These are phyloP conservation scores for Florisuga fusca DNA, from an alignment of 2,797 vertebrate species.

Conservation along the genomic window DNA sequence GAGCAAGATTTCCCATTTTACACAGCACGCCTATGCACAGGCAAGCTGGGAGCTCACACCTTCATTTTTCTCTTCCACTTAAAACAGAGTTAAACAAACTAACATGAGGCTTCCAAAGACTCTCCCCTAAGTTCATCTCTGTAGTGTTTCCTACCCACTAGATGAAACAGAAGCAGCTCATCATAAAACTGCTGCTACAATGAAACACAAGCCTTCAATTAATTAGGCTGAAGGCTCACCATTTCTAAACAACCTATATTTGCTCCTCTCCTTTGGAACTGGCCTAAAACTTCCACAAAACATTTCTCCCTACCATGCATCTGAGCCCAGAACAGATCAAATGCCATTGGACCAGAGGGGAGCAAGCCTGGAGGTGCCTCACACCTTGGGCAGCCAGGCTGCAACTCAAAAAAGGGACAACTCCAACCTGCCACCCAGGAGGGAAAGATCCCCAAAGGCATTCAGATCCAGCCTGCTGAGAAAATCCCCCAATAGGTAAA, in stretches of 20 bases:
- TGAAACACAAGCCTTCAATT: background rate
- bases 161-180: background rate
- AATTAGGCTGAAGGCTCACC: background rate
- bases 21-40: fast-evolving
- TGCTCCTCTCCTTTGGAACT: background rate
- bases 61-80: background rate
- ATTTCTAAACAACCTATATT: background rate
- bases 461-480: background rate
- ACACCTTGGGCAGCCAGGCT: background rate
- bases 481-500: background rate
- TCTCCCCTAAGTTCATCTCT: background rate
- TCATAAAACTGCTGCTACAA: fast-evolving
- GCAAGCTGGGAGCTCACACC: background rate
- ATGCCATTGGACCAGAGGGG: background rate
- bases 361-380: background rate
- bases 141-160: background rate
- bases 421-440: background rate
- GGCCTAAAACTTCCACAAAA: background rate
- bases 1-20: background rate
- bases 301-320: fast-evolving
- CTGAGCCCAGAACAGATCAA: fast-evolving
- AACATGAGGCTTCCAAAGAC: background rate
- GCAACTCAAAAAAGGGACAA: background rate
- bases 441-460: background rate
- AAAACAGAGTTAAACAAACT: background rate